Evolutionary conservation across 2,888 invertebrate species (phyloP).

Genomic region (Lasioglossum malachurum): DNA sequence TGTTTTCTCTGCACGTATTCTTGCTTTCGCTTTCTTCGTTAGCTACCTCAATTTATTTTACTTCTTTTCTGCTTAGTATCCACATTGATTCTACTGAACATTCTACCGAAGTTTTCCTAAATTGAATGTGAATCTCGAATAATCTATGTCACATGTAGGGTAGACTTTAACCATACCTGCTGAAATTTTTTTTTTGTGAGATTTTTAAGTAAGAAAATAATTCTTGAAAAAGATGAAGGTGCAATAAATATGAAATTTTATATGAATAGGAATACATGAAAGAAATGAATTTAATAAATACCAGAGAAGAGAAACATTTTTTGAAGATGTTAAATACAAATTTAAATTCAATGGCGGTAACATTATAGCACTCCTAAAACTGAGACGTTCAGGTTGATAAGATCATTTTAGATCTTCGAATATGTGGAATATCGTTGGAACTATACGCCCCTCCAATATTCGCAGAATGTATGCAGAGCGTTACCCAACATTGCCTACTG

Average conservation of each 20-base stretch:
- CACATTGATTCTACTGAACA: neutral
- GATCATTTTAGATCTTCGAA: neutral
- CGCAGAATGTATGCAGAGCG: neutral
- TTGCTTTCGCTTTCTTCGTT: neutral
- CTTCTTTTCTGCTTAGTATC: neutral
- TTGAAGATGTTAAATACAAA: neutral
- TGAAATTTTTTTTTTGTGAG: too few species aligned
- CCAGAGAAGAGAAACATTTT: neutral
- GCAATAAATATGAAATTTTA: too few species aligned
- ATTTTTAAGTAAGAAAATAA: too few species aligned
- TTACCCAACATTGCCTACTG: conserved; percentile 16
- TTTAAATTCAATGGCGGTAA: neutral
- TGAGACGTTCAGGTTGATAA: neutral
- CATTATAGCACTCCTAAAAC: neutral
- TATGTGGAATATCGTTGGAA: neutral
- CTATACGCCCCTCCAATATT: conserved; percentile 1
- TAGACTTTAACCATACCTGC: too few species aligned
- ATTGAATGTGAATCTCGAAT: neutral
- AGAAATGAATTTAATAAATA: neutral
- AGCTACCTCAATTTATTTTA: neutral
- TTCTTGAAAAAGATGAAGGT: too few species aligned
- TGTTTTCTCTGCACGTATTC: neutral
- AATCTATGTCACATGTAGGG: too few species aligned
- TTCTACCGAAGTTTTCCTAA: neutral
- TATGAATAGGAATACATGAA: too few species aligned